Percentiles rank a stretch among this genome's conserved stretches.
These are phyloP conservation scores for Lycophotia porphyrea DNA, from an alignment of 2,888 invertebrate genomes.

Conservation along the genomic window DNA sequence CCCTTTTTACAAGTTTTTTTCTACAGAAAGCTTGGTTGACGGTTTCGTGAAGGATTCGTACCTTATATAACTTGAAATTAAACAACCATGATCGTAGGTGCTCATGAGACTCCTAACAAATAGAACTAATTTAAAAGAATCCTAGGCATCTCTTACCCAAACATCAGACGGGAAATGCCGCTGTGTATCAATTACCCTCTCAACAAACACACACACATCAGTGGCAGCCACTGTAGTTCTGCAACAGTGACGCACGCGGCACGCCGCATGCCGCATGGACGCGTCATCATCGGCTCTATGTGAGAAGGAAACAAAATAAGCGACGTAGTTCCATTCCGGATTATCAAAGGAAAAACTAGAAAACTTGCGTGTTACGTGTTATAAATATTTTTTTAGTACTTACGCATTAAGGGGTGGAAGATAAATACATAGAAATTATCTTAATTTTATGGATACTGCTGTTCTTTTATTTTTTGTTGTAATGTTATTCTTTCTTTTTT, in stretches of 20 bases:
- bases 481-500: too few relatives aligned
- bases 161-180: constrained; percentile 38
- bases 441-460: too few relatives aligned
- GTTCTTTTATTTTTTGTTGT: too few relatives aligned
- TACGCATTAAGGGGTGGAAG: too few relatives aligned
- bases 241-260: constrained; percentile 46
- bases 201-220: constrained; percentile 8
- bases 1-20: too few relatives aligned
- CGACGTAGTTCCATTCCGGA: not conserved
- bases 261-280: constrained; percentile 23
- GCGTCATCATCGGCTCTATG: constrained; percentile 8
- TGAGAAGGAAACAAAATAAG: too few relatives aligned
- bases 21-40: too few relatives aligned
- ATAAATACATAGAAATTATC: too few relatives aligned
- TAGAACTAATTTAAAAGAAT: constrained; percentile 20
- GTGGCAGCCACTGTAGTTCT: not conserved
- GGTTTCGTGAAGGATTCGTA: too few relatives aligned
- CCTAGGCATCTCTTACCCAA: constrained; percentile 19
- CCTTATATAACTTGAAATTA: not conserved
- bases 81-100: not conserved
- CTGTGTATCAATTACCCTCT: constrained; percentile 17
- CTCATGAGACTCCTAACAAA: not conserved
- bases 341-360: not conserved
- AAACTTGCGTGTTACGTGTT: not conserved
- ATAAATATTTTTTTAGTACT: not conserved